Evolutionary conservation across 2,888 invertebrate species (phyloP).

Genomic region (Caenorhabditis uteleia): DNA sequence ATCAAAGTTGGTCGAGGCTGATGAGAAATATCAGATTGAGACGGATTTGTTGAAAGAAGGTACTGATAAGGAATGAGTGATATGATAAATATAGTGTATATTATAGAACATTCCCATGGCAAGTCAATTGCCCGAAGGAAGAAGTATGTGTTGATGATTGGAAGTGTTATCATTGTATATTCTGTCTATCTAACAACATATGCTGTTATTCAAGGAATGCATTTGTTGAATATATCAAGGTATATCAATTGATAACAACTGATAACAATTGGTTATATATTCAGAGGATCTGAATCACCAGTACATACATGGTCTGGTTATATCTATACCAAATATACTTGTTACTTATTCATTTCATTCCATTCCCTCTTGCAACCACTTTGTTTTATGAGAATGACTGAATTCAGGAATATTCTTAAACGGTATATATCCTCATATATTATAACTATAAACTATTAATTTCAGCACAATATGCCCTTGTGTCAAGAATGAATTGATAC

Average conservation of each 20-base stretch:
- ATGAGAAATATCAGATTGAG: slow-evolving; percentile 28
- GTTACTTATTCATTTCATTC: slow-evolving; percentile 48
- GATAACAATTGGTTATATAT: not conserved
- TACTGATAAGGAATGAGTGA: not conserved
- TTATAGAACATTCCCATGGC: slow-evolving; percentile 17
- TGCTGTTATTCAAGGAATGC: slow-evolving; percentile 50
- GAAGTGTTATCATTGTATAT: slow-evolving; percentile 58
- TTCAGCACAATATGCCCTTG: slow-evolving; percentile 29
- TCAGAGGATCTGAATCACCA: slow-evolving; percentile 18
- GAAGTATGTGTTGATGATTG: slow-evolving; percentile 61
- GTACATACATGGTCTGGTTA: slow-evolving; percentile 21
- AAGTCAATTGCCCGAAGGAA: slow-evolving; percentile 41
- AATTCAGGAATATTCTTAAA: slow-evolving; percentile 51
- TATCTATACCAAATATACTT: slow-evolving; percentile 42
- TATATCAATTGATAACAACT: slow-evolving; percentile 2
- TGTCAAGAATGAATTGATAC: slow-evolving; percentile 15
- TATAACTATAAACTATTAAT: not conserved
- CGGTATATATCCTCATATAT: slow-evolving; percentile 13
- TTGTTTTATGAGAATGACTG: slow-evolving; percentile 59
- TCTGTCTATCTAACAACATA: slow-evolving; percentile 53
- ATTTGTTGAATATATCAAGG: slow-evolving; percentile 40
- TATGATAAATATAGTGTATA: not conserved
- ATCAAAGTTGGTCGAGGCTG: slow-evolving; percentile 38
- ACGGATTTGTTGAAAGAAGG: slow-evolving; percentile 30
- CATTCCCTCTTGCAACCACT: slow-evolving; percentile 60